Percentiles rank a stretch among this genome's conserved stretches.
These are phyloP conservation scores for Craseonycteris thonglongyai DNA, from an alignment of 2,113 vertebrate species.

Conservation along the genomic window DNA sequence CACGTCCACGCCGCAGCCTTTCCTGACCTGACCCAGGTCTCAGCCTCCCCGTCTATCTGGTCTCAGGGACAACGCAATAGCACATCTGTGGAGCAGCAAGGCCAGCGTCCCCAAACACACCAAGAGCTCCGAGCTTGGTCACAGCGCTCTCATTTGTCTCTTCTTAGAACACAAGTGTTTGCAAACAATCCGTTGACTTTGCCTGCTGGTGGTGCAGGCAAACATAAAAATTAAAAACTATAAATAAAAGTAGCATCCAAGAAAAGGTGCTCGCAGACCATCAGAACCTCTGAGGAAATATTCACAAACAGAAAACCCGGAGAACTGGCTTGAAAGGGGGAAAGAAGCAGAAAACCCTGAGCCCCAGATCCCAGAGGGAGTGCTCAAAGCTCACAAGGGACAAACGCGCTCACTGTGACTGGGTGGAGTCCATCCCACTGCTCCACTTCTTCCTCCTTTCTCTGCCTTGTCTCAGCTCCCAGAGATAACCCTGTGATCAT, in stretches of 20 bases:
- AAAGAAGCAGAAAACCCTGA: neutral
- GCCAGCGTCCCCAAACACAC: rapidly evolving
- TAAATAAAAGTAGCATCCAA: rapidly evolving
- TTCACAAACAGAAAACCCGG: neutral
- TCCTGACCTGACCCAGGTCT: neutral
- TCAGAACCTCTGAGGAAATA: neutral
- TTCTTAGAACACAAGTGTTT: neutral
- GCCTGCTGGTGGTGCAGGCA: neutral
- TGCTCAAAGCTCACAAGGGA: neutral
- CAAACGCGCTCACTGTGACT: rapidly evolving
- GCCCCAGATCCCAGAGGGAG: neutral
- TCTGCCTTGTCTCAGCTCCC: neutral
- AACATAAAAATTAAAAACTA: neutral
- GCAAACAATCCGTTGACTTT: neutral
- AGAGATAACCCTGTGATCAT: too few species aligned
- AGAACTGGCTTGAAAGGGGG: neutral
- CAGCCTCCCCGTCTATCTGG: neutral
- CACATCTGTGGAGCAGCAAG: neutral
- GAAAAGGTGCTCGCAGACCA: rapidly evolving
- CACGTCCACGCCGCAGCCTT: rapidly evolving
- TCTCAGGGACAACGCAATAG: rapidly evolving
- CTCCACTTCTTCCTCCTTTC: rapidly evolving
- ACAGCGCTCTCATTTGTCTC: neutral
- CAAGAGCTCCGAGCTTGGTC: rapidly evolving
- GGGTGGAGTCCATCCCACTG: rapidly evolving